phyloP scores from a whole-genome alignment of 2,113 vertebrate species.

The Camelus dromedarius region DNA sequence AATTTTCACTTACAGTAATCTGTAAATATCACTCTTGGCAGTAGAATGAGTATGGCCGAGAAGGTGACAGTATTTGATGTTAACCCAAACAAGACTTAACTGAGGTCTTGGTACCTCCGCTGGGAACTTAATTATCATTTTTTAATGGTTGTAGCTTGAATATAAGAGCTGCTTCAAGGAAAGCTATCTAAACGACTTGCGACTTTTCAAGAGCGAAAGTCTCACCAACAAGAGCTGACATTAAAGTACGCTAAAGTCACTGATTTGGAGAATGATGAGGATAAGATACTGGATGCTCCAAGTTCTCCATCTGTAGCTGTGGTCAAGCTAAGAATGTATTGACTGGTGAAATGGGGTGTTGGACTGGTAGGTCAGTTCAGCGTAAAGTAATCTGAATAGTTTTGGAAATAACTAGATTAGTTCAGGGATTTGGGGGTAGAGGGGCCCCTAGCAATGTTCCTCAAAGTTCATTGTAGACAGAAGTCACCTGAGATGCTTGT shows the following conservation, averaged over 20 bases:
- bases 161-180: not conserved
- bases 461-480: not conserved
- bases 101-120: not conserved
- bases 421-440: not conserved
- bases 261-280: not conserved
- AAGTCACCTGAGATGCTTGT: not conserved
- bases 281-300: not conserved
- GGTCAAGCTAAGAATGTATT: rapidly evolving
- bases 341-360: rapidly evolving
- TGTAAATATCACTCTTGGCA: not conserved
- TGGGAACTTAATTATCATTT: not conserved
- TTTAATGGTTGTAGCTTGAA: not conserved
- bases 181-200: not conserved
- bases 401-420: not conserved
- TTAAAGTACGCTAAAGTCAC: not conserved
- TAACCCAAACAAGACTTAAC: not conserved
- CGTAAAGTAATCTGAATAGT: not conserved
- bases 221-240: not conserved
- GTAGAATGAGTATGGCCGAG: not conserved
- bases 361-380: rapidly evolving
- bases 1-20: not conserved
- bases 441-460: not conserved
- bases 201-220: not conserved
- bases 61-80: not conserved
- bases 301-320: not conserved